Conservation (phyloP, 2,888 invertebrate genomes). For the Synergus umbraculus region DNA sequence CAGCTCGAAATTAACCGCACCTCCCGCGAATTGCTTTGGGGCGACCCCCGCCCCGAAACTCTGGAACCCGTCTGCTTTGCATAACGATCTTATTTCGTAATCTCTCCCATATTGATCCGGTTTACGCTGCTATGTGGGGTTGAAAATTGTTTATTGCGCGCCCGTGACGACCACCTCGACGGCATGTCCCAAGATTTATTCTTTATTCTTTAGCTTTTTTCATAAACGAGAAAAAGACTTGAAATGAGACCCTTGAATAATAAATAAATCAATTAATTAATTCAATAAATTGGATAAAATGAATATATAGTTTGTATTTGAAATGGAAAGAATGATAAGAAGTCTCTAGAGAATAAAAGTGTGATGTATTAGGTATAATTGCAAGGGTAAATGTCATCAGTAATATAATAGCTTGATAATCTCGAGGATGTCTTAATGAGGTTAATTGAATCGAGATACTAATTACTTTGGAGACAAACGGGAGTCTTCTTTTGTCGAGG, state of each 20-base stretch:
- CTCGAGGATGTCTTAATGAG: slow-evolving; percentile 30
- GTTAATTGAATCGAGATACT: slow-evolving; percentile 38
- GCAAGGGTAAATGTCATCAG: slow-evolving; percentile 26
- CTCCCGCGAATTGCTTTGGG: slow-evolving; percentile 67
- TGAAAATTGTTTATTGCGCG: slow-evolving; percentile 60
- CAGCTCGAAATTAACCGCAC: slow-evolving; percentile 72
- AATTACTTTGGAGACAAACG: slow-evolving; percentile 42
- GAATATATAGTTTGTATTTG: neutral
- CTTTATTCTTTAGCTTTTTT: neutral
- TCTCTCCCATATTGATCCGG: slow-evolving; percentile 74
- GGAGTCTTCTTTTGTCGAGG: slow-evolving; percentile 2
- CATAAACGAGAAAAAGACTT: neutral
- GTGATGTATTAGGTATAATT: slow-evolving; percentile 2
- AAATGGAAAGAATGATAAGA: neutral
- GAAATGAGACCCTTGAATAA: neutral
- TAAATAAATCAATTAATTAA: too few species aligned
- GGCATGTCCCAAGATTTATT: slow-evolving; percentile 24
- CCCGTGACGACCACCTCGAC: slow-evolving; percentile 11
- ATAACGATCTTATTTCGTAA: slow-evolving; percentile 75
- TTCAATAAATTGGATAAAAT: too few species aligned
- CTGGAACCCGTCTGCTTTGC: slow-evolving; percentile 65
- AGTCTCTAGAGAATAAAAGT: neutral
- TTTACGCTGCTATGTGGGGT: slow-evolving; percentile 55
- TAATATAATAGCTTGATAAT: slow-evolving; percentile 25
- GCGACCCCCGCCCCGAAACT: slow-evolving; percentile 50